Percentiles rank a stretch among this genome's conserved stretches.
These are phyloP conservation scores for Ptiloglossa arizonensis DNA, from an alignment of 1,140 invertebrate genomes.

Conservation along the genomic window DNA sequence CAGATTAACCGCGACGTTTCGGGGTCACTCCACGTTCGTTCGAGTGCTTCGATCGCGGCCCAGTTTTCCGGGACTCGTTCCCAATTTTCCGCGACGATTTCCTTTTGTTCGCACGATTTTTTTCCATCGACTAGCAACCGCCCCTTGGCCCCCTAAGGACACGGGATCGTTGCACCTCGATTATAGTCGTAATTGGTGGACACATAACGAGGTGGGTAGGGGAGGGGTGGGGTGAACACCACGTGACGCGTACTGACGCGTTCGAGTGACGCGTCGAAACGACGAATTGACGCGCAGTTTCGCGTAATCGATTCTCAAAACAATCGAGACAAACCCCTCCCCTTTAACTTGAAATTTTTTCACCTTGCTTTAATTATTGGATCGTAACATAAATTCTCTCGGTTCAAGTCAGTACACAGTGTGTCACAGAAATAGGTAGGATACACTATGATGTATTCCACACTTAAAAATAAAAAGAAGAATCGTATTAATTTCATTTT, in stretches of 20 bases:
- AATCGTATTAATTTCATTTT: too few species aligned
- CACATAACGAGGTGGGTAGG: too few species aligned
- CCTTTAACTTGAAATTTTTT: too few species aligned
- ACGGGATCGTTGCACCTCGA: constrained; percentile 17
- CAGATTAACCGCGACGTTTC: constrained; percentile 36
- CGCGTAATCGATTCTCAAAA: constrained; percentile 5
- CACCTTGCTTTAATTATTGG: too few species aligned
- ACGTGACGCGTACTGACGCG: constrained; percentile 42
- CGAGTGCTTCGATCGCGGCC: constrained; percentile 3
- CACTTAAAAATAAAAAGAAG: too few species aligned
- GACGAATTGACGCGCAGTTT: constrained; percentile 29
- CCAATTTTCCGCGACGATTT: neutral
- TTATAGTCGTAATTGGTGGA: constrained; percentile 27
- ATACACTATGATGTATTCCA: too few species aligned
- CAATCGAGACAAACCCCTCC: too few species aligned
- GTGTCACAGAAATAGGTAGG: too few species aligned
- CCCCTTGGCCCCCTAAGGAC: too few species aligned
- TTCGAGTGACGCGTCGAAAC: constrained; percentile 35
- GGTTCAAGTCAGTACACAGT: too few species aligned
- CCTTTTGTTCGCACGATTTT: neutral
- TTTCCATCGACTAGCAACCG: neutral
- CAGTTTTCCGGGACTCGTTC: constrained; percentile 30
- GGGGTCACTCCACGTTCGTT: constrained; percentile 15
- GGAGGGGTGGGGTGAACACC: too few species aligned
- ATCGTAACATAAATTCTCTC: too few species aligned